These are phyloP conservation scores for Eulemur coronatus DNA, from an alignment of 2,797 vertebrate genomes.

Conservation along the genomic window DNA sequence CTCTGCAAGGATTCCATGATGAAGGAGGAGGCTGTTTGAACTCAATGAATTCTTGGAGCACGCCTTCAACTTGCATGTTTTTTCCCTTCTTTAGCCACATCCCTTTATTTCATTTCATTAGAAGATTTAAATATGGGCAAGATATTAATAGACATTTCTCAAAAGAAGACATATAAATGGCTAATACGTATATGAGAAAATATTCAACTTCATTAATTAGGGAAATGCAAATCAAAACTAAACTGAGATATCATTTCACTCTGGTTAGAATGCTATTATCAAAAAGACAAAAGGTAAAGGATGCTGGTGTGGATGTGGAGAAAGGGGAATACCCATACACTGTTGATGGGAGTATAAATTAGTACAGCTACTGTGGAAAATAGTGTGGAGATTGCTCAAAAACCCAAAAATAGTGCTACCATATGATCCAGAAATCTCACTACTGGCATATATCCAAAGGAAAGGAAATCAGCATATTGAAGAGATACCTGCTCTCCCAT, in stretches of 20 bases:
- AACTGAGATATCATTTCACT: not conserved
- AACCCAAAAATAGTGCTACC: not conserved
- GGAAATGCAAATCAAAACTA: not conserved
- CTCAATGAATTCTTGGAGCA: not conserved
- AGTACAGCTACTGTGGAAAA: not conserved
- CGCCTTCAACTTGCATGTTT: rapidly evolving
- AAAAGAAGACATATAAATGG: not conserved
- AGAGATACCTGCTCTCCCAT: not conserved
- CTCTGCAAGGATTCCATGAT: not conserved
- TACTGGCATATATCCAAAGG: not conserved
- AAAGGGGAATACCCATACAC: not conserved
- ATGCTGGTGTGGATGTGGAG: not conserved
- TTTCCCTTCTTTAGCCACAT: not conserved
- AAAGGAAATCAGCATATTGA: not conserved
- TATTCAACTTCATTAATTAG: not conserved
- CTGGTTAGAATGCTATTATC: not conserved
- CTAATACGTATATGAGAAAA: not conserved
- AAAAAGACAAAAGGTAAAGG: not conserved
- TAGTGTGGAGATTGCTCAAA: not conserved
- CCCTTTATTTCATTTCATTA: not conserved
- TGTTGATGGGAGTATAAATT: not conserved
- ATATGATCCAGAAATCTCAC: not conserved
- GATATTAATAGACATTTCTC: not conserved
- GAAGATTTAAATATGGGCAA: not conserved
- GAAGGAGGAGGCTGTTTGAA: too few relatives aligned